phyloP scores from a whole-genome alignment of 2,888 invertebrate genomes.

The Gibbula magus region DNA sequence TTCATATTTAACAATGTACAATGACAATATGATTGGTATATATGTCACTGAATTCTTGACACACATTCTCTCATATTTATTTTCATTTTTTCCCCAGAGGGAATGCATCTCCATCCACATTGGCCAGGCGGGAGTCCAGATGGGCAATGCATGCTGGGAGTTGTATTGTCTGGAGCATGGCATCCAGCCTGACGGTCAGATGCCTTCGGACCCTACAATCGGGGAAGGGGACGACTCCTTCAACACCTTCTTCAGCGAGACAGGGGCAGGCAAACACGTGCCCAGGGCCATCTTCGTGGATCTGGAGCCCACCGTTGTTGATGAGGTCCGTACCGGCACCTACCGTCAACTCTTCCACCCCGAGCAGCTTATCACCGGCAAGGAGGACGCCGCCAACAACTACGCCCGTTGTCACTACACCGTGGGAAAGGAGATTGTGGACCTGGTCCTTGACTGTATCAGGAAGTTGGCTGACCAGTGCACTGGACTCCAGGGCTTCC shows the following conservation, averaged over 20 bases:
- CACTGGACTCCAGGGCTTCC: conserved; percentile 72
- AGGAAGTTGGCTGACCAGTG: conserved; percentile 75
- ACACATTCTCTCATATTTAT: too few relatives aligned
- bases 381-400: conserved; percentile 98
- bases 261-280: not conserved
- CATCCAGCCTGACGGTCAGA: too few relatives aligned
- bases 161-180: too few relatives aligned
- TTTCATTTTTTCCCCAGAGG: too few relatives aligned
- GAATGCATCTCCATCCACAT: too few relatives aligned
- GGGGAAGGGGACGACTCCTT: not conserved
- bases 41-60: too few relatives aligned
- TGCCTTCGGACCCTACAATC: too few relatives aligned
- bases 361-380: conserved; percentile 95
- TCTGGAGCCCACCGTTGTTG: conserved; percentile 35
- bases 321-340: conserved; percentile 75
- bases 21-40: too few relatives aligned
- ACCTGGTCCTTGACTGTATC: conserved; percentile 76
- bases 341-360: conserved; percentile 97
- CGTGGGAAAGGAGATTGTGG: conserved; percentile 87
- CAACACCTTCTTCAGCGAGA: conserved; percentile 7
- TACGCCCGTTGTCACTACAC: conserved; percentile 98
- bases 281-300: conserved; percentile 1
- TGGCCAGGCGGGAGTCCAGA: too few relatives aligned
- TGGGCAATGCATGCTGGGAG: too few relatives aligned
- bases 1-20: too few relatives aligned